Evolutionary conservation across 64 coral and sea anemone species (phyloP).

Genomic region (Hydrozoanthus tunicans): DNA sequence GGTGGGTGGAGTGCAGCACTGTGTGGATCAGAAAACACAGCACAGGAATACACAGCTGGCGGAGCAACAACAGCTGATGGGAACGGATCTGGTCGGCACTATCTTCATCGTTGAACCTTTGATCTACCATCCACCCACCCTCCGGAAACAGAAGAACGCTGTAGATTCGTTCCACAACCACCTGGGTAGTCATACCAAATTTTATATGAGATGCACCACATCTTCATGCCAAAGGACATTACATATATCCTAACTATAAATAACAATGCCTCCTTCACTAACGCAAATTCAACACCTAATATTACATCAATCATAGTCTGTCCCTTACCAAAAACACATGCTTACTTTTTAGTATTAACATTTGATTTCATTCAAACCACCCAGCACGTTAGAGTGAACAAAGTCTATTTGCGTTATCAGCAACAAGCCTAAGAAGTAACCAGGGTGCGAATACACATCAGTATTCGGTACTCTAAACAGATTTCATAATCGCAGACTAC

Average conservation of each 20-base stretch:
- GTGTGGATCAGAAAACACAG: slow-evolving; percentile 39
- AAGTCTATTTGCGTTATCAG: too few relatives aligned
- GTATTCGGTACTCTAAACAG: too few relatives aligned
- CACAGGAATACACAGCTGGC: slow-evolving; percentile 40
- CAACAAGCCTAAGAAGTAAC: too few relatives aligned
- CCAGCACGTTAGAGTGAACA: too few relatives aligned
- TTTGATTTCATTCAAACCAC: background rate
- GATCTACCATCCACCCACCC: slow-evolving; percentile 44
- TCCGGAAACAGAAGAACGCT: slow-evolving; percentile 42
- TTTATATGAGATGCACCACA: background rate
- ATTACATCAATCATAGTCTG: background rate
- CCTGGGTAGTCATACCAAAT: slow-evolving; percentile 28
- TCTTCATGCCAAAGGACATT: background rate
- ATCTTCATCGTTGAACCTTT: slow-evolving; percentile 24
- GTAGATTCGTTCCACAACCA: slow-evolving; percentile 63
- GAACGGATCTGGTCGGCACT: background rate
- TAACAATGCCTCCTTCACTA: too few relatives aligned
- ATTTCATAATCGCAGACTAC: too few relatives aligned
- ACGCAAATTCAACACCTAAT: background rate
- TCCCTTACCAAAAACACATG: background rate
- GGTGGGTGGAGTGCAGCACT: slow-evolving; percentile 3
- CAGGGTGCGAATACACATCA: too few relatives aligned
- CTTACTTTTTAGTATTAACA: background rate
- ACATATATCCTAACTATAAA: too few relatives aligned
- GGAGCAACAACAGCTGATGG: slow-evolving; percentile 28